Conservation (phyloP, 2,113 vertebrate species). For the Pedionomus torquatus region DNA sequence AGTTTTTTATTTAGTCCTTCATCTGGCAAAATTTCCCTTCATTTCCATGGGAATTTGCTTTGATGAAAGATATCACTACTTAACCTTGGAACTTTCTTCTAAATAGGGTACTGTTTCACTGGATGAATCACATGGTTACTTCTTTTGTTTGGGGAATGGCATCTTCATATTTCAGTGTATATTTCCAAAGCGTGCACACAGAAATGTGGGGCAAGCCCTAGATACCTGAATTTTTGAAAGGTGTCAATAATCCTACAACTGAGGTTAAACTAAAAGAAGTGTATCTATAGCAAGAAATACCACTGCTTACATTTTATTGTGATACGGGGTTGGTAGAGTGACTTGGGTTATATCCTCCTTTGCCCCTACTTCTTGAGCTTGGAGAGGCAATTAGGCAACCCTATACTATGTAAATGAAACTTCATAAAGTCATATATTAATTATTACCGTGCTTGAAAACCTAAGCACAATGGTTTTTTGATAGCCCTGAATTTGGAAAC, state of each 20-base stretch:
- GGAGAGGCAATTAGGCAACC: neutral
- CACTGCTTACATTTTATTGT: neutral
- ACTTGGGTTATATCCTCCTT: neutral
- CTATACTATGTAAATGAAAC: neutral
- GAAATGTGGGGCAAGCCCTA: neutral
- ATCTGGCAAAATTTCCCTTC: neutral
- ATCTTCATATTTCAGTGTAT: neutral
- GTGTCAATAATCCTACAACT: neutral
- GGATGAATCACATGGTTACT: neutral
- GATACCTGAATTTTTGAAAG: neutral
- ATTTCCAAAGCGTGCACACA: neutral
- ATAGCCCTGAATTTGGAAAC: neutral
- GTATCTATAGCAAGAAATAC: neutral
- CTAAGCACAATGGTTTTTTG: neutral
- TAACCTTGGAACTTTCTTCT: neutral
- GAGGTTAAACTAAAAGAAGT: neutral
- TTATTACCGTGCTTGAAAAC: neutral
- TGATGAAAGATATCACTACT: neutral
- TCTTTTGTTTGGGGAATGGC: neutral
- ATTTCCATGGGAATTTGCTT: neutral
- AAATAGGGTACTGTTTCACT: neutral
- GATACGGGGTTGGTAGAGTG: neutral
- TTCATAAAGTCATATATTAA: neutral
- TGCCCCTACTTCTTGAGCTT: neutral
- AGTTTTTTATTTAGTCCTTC: neutral